phyloP scores from a whole-genome alignment of 30 jellyfish, hydroid and myxozoan genomes.

The Chrysaora quinquecirrha region DNA sequence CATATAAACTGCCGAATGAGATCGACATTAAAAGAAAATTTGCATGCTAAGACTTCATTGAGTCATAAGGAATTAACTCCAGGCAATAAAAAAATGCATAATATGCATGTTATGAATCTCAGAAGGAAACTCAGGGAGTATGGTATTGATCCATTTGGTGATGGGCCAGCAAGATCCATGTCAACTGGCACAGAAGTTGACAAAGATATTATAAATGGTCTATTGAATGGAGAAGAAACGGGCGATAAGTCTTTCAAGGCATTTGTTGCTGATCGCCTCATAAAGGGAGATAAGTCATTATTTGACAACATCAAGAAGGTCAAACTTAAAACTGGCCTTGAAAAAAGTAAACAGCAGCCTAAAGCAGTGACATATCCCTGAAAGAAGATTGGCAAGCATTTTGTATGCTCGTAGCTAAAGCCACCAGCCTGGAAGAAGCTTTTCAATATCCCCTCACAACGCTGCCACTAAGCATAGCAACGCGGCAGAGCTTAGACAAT shows the following conservation, averaged over 20 bases:
- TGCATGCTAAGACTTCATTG: background rate
- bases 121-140: constrained; percentile 31
- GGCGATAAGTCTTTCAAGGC: constrained; percentile 16
- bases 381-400: constrained; percentile 64
- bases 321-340: constrained; percentile 46
- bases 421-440: constrained; percentile 36
- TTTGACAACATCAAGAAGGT: constrained; percentile 27
- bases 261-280: constrained; percentile 27
- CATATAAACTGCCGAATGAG: constrained; percentile 5
- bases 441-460: constrained; percentile 40
- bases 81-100: constrained; percentile 19
- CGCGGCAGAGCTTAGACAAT: constrained; percentile 10
- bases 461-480: constrained; percentile 22
- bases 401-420: constrained; percentile 15
- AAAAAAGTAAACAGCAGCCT: constrained; percentile 1
- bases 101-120: constrained; percentile 18
- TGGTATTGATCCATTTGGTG: constrained; percentile 21
- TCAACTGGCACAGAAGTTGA: constrained; percentile 35
- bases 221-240: constrained; percentile 14
- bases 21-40: background rate
- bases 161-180: constrained; percentile 46
- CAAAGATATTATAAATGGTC: constrained; percentile 15
- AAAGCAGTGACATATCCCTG: constrained; percentile 19
- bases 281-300: constrained; percentile 22
- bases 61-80: constrained; percentile 44